A percentile compares a stretch with the other conserved stretches of the same genome.
phyloP scores from a whole-genome alignment of 2,113 vertebrate species.

The Nannobrachium achirus region DNA sequence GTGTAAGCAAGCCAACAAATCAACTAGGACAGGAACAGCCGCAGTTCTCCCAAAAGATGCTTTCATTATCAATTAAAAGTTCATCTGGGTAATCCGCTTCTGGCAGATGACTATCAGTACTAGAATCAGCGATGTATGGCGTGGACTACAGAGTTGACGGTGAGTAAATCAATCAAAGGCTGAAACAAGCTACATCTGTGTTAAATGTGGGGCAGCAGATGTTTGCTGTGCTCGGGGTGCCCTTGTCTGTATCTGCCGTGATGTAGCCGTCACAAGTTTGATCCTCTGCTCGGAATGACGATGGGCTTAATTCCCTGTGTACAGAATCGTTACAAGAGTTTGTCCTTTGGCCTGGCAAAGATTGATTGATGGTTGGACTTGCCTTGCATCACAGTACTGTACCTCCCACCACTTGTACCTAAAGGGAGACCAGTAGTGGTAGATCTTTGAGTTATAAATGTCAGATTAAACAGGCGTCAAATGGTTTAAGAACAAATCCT shows the following conservation, averaged over 20 bases:
- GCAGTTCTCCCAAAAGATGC: constrained; percentile 47
- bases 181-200: constrained; percentile 5
- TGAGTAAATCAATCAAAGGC: constrained; percentile 27
- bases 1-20: constrained; percentile 53
- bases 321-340: too few species aligned
- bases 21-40: constrained; percentile 44
- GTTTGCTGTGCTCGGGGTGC: neutral
- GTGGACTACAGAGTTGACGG: constrained; percentile 20
- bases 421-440: constrained; percentile 6
- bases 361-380: too few species aligned
- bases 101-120: constrained; percentile 33
- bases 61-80: constrained; percentile 57
- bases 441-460: constrained; percentile 33
- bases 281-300: neutral
- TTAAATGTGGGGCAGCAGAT: constrained; percentile 5
- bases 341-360: too few species aligned
- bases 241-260: neutral
- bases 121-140: constrained; percentile 5
- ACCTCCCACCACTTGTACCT: neutral
- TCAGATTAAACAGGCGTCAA: constrained; percentile 58
- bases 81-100: constrained; percentile 52
- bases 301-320: too few species aligned
- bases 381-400: too few species aligned
- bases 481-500: constrained; percentile 36
- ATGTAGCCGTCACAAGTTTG: neutral